A percentile compares a stretch with the other conserved stretches of the same genome.
phyloP scores from a whole-genome alignment of 2,888 invertebrate genomes.

The Eudemis profundana region DNA sequence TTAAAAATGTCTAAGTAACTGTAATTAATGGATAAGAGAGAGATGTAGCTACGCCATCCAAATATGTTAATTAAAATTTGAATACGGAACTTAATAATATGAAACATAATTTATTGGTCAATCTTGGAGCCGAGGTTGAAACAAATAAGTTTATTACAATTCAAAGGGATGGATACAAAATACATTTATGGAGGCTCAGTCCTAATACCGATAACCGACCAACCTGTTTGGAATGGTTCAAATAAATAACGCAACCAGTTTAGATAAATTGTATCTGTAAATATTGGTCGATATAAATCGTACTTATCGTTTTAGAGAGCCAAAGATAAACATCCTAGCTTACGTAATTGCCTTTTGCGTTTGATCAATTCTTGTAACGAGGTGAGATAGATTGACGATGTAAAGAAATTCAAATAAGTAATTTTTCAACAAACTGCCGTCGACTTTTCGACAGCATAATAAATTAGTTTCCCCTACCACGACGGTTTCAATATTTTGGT shows the following conservation, averaged over 20 bases:
- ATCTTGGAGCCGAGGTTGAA: slow-evolving; percentile 61
- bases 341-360: slow-evolving; percentile 60
- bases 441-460: slow-evolving; percentile 40
- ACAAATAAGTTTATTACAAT: slow-evolving; percentile 78
- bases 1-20: slow-evolving; percentile 25
- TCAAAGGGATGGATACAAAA: slow-evolving; percentile 76
- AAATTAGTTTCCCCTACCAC: slow-evolving; percentile 36
- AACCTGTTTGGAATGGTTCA: slow-evolving; percentile 78
- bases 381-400: slow-evolving; percentile 45
- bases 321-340: slow-evolving; percentile 59
- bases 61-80: slow-evolving; percentile 60
- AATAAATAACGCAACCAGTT: slow-evolving; percentile 79
- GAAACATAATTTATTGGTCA: slow-evolving; percentile 64
- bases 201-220: slow-evolving; percentile 71
- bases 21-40: slow-evolving; percentile 28
- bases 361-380: slow-evolving; percentile 52
- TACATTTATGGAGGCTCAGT: slow-evolving; percentile 76
- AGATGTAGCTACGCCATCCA: slow-evolving; percentile 27
- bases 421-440: slow-evolving; percentile 37
- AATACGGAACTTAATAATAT: slow-evolving; percentile 56
- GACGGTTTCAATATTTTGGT: slow-evolving; percentile 43
- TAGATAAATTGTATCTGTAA: slow-evolving; percentile 80
- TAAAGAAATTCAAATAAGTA: slow-evolving; percentile 30
- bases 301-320: slow-evolving; percentile 66
- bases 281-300: slow-evolving; percentile 76